phyloP scores from a whole-genome alignment of 2,888 invertebrate species.

The Leptopilina drosophilae region DNA sequence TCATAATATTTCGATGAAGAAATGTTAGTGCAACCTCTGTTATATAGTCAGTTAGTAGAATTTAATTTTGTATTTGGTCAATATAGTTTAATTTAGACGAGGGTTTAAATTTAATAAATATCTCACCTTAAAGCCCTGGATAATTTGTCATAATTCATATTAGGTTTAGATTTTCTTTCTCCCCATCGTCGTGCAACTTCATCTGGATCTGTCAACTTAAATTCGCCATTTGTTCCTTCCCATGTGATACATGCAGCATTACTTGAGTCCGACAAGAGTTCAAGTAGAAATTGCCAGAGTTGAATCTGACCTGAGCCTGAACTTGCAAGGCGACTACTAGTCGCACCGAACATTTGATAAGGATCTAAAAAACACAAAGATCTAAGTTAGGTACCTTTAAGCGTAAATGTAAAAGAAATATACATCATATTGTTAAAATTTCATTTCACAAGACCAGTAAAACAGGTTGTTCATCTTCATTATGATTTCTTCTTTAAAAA shows the following conservation, averaged over 20 bases:
- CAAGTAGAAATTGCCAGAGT: slow-evolving; percentile 98
- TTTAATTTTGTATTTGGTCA: too few relatives aligned
- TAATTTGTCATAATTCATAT: slow-evolving; percentile 99
- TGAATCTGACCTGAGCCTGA: slow-evolving; percentile 99
- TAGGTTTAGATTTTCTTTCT: slow-evolving; percentile 98
- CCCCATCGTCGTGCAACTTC: slow-evolving; percentile 99
- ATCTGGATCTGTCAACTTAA: slow-evolving; percentile 98
- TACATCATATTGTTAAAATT: too few relatives aligned
- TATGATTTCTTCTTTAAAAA: too few relatives aligned
- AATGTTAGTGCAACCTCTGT: too few relatives aligned
- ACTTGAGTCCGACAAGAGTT: slow-evolving; percentile 95
- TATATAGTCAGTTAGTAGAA: too few relatives aligned
- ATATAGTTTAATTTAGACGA: too few relatives aligned
- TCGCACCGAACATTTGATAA: slow-evolving; percentile 98
- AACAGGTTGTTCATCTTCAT: too few relatives aligned
- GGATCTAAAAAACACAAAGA: slow-evolving; percentile 85
- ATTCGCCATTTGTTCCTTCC: slow-evolving; percentile 99
- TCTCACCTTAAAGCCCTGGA: slow-evolving; percentile 96
- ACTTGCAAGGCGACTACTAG: slow-evolving; percentile 96
- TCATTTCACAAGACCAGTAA: too few relatives aligned
- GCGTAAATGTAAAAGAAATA: too few relatives aligned
- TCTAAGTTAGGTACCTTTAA: background rate
- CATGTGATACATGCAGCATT: slow-evolving; percentile 98
- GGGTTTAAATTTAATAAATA: background rate
- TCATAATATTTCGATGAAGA: too few relatives aligned